Evolutionary conservation across 2,797 vertebrate genomes (phyloP).

Genomic region (Stomatorhinus walkeri): DNA sequence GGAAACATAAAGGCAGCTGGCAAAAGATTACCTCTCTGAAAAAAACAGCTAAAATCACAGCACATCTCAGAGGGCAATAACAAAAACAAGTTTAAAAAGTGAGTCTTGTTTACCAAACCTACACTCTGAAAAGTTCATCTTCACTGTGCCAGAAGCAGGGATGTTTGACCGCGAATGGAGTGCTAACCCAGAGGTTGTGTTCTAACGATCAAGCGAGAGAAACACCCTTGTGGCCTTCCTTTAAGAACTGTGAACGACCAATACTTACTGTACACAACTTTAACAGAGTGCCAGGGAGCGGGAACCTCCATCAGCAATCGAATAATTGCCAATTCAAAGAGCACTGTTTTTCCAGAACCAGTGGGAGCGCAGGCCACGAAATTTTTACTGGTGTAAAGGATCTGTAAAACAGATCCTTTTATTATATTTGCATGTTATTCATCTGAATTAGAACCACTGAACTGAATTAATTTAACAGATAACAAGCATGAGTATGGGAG

Average conservation of each 20-base stretch:
- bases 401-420: conserved; percentile 53
- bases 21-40: conserved; percentile 27
- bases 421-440: conserved; percentile 14
- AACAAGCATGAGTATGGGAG: background rate
- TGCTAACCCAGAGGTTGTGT: background rate
- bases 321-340: conserved; percentile 91
- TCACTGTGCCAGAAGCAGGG: background rate
- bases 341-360: conserved; percentile 93
- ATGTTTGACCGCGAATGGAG: background rate
- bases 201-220: background rate
- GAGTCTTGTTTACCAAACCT: background rate
- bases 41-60: background rate
- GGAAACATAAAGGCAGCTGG: conserved; percentile 15
- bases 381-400: conserved; percentile 86
- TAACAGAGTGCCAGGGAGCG: conserved; percentile 83
- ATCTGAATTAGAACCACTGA: conserved; percentile 2
- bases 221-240: background rate
- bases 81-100: background rate
- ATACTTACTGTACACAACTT: conserved; percentile 93
- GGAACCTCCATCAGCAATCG: conserved; percentile 82
- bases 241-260: conserved; percentile 7
- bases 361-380: conserved; percentile 94
- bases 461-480: background rate
- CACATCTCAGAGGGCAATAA: background rate
- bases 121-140: background rate